Evolutionary conservation across 2,113 vertebrate species (phyloP).

Genomic region (Synchiropus splendidus): DNA sequence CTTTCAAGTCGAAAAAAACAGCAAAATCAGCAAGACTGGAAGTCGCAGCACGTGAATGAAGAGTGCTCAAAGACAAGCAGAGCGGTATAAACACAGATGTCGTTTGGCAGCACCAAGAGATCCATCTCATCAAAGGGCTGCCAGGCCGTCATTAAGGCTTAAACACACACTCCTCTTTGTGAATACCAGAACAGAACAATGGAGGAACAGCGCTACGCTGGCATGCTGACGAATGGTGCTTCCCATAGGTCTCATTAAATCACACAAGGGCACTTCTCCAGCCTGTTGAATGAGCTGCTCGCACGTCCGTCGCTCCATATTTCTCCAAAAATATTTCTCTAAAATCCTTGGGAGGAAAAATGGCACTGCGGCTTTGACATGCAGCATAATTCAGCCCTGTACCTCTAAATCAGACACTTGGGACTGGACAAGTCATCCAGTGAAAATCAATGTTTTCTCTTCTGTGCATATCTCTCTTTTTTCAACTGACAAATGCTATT

Average conservation of each 20-base stretch:
- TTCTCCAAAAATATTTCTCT: too few species aligned
- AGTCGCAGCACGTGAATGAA: too few species aligned
- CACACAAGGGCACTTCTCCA: conserved; percentile 50
- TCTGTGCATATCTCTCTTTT: too few species aligned
- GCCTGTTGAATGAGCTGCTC: conserved; percentile 3
- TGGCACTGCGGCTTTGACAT: too few species aligned
- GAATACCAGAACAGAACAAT: conserved; percentile 55
- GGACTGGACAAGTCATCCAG: too few species aligned
- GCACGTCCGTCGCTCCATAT: too few species aligned
- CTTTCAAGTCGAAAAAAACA: not conserved
- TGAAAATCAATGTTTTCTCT: too few species aligned
- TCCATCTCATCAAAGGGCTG: conserved; percentile 52
- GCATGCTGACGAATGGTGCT: conserved; percentile 57
- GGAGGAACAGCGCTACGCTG: conserved; percentile 49
- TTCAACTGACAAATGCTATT: too few species aligned
- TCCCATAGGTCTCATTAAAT: conserved; percentile 62
- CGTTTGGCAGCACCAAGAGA: conserved; percentile 46
- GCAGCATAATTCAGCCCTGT: too few species aligned
- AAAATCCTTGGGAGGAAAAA: too few species aligned
- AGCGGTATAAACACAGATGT: conserved; percentile 42
- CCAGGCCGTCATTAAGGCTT: conserved; percentile 49
- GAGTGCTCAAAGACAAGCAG: not conserved
- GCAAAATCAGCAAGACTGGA: not conserved
- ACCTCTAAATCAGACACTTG: too few species aligned
- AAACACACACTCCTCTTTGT: conserved; percentile 41